A percentile compares a stretch with the other conserved stretches of the same genome.
Evolutionary conservation across 2,797 vertebrate species (phyloP).

Genomic region (Myiotriccus ornatus): DNA sequence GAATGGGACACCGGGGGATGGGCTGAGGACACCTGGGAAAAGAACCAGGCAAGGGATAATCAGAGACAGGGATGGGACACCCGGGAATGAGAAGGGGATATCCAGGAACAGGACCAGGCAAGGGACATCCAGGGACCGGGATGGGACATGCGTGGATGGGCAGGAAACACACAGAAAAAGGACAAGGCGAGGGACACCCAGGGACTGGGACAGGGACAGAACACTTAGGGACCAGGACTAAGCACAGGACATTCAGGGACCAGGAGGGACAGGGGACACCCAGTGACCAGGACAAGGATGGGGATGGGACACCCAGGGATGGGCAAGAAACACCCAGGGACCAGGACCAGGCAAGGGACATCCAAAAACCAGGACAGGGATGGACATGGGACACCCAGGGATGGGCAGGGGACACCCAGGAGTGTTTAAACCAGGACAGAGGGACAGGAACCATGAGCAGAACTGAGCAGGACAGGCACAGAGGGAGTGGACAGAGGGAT

Average conservation of each 20-base stretch:
- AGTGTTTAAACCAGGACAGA: background rate
- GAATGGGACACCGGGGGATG: background rate
- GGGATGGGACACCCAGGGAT: background rate
- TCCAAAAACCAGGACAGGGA: no score
- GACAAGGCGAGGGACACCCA: background rate
- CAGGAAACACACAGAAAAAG: background rate
- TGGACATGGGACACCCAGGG: background rate
- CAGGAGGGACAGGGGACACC: background rate
- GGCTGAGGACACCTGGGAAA: background rate
- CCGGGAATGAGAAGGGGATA: no score
- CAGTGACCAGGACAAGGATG: background rate
- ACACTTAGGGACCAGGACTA: no score
- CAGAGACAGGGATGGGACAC: background rate
- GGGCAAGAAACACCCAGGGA: background rate
- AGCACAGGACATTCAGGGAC: background rate
- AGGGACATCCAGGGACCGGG: background rate
- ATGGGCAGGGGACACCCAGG: background rate
- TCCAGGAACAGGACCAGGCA: background rate
- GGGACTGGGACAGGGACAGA: no score
- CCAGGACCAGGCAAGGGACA: background rate
- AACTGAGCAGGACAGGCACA: accelerated
- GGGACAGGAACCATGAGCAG: background rate
- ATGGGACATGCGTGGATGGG: background rate
- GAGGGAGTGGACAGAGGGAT: background rate
- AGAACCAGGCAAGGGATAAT: background rate